Base-by-base conservation (phyloP, 2,113 vertebrate species). In the Oxyruncus cristatus region DNA sequence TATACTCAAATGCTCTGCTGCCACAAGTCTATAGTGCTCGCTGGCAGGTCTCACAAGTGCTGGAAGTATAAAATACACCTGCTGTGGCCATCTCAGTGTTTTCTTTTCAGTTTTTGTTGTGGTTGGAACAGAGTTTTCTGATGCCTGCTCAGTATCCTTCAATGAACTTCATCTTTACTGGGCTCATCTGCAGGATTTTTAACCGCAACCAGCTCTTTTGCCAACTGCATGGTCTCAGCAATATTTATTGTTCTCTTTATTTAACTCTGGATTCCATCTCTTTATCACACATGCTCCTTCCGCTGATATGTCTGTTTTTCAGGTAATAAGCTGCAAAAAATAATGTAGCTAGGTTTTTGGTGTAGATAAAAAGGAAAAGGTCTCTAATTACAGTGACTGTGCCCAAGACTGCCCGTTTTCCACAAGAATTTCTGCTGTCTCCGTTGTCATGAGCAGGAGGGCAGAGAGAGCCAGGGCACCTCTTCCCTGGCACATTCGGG, bases 141-240 rank as follows among this genome's bases (percentile, higher is more conserved):
- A 89, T 76, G 47, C 71, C 70, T 76, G 73, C 22, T 76, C 74
- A 65, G 39, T 72, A 80, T 74, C 73, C 56, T 68, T 83, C 85
- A 66, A 52, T 58, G 75, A 83, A 73, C 83, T 89, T 77, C 79
- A 74, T 88, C 82, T 88, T 88, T 53, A 71, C 59, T 88, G 78
- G 91, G 71, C 75, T 18, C 55, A 92, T 86, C 88, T 84, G 42
- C 70, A 81, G 88, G 33, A 85, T 95, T 88, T 91, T 77, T 92
- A 75, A 55, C 71, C 71, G 89, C 55, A 72, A n/a, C 47, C 67
- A 85, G 50, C 46, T 84, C 73, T 92, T 84, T 62, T 70, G 72
- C 91, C 72, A 83, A 27, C 50, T 87, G 41, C 46, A 59, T 39
- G 41, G 84, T 50, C 46, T 67, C 86, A 80, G 41, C 61, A 74